Base-by-base conservation (phyloP, 2,888 invertebrate species). In the Pollenia amentaria region DNA sequence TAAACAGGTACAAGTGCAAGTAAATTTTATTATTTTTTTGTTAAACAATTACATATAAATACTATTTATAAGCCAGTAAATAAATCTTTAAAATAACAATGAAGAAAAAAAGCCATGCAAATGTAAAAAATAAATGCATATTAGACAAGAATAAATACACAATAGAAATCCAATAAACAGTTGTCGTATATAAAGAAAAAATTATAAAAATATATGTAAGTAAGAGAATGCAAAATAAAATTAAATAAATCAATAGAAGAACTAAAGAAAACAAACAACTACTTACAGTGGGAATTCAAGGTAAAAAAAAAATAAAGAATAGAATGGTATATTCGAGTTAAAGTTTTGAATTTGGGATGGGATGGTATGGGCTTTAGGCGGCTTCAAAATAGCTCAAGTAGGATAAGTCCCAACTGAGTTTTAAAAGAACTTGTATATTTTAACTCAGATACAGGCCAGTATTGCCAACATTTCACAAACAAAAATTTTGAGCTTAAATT, bases 1-100 rank as follows among this genome's bases (percentile, higher is more conserved):
- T 7, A 60, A 78, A 60, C 78, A 79, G 67, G 70, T 70, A 79
- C 70, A 79, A 62, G 62, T 79, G 42, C 72, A 80, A 79, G 70
- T 79, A 51, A 51, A 29, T n/a, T 57, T 60, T 60, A 42, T 60
- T 51, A 21, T 57, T 42, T 62, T 18, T 48, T 69, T 67, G 21
- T 46, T 70, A 51, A 62, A 81, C 82, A 86, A 81, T 81, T 62
- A 73, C 77, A 62, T 53, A 40, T 65, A 53, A 29, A 64, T 57
- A 46, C 76, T 81, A 72, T 82, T 81, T 77, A 64, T 79, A 79
- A 86, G 70, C 75, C 18, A 79, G 86, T 86, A 83, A 86, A 83
- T 86, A 86, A 86, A 86, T 83, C 86, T 79, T 75, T 79, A 83
- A 75, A 75, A 83, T 70, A 83, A 60, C 67, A 80, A 80, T 16